These are phyloP conservation scores for Tursiops truncatus DNA, from an alignment of 2,113 vertebrate genomes.

Conservation along the genomic window DNA sequence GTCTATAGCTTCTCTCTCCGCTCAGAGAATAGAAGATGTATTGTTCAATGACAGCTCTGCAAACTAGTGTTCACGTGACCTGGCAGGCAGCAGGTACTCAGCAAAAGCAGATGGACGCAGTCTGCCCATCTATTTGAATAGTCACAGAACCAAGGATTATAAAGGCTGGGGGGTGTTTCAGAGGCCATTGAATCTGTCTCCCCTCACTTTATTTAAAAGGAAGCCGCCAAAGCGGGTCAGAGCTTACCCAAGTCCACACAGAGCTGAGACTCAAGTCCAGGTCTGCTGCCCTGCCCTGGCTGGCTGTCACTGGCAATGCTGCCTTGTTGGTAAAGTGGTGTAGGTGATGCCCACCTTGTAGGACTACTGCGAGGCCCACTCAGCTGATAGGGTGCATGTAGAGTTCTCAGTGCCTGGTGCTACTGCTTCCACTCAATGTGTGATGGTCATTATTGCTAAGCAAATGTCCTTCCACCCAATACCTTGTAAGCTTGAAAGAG, in stretches of 20 bases:
- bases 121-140: background rate
- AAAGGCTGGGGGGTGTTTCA: background rate
- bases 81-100: background rate
- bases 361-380: background rate
- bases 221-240: background rate
- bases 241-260: background rate
- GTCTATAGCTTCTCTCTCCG: background rate
- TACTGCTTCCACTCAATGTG: rapidly evolving
- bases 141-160: background rate
- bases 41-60: background rate
- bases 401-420: background rate
- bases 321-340: background rate
- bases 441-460: background rate
- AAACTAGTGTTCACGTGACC: background rate
- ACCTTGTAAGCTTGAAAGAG: background rate
- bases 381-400: rapidly evolving
- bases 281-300: background rate
- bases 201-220: background rate
- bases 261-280: background rate
- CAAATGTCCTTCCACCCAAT: rapidly evolving
- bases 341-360: background rate
- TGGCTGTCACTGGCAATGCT: background rate
- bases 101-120: rapidly evolving
- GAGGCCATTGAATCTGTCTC: background rate
- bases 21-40: background rate